Evolutionary conservation across 2,113 vertebrate species (phyloP).

Genomic region (Talpa occidentalis): DNA sequence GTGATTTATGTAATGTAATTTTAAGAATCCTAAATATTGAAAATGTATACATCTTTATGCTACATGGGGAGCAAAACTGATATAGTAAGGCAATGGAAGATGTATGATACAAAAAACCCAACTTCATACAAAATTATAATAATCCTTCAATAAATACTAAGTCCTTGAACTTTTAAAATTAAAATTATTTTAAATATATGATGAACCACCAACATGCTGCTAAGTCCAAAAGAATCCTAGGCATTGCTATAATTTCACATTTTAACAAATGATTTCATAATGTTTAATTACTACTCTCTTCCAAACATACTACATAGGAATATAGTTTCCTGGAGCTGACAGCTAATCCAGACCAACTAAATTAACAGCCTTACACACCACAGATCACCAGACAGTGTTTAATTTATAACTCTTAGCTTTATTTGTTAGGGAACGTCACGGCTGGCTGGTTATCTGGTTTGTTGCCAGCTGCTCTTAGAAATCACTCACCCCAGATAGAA

Average conservation of each 20-base stretch:
- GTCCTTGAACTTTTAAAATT: constrained; percentile 53
- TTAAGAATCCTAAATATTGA: constrained; percentile 55
- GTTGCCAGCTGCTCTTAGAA: constrained; percentile 62
- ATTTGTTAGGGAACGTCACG: constrained; percentile 72
- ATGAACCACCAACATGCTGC: background rate
- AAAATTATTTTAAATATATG: constrained; percentile 45
- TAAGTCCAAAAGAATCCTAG: constrained; percentile 35
- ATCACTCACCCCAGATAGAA: constrained; percentile 68
- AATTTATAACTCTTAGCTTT: constrained; percentile 63
- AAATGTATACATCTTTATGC: constrained; percentile 46
- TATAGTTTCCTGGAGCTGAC: constrained; percentile 55
- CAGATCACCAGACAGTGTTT: constrained; percentile 67
- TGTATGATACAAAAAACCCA: background rate
- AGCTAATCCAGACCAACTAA: constrained; percentile 71
- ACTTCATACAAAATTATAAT: constrained; percentile 52
- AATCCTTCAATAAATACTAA: constrained; percentile 50
- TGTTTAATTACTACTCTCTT: constrained; percentile 53
- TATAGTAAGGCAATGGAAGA: constrained; percentile 46
- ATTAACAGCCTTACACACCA: constrained; percentile 71
- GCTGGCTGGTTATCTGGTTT: constrained; percentile 51
- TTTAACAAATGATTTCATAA: constrained; percentile 38
- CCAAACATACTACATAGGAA: constrained; percentile 21
- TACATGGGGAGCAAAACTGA: constrained; percentile 25
- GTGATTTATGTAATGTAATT: constrained; percentile 23
- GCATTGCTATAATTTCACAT: constrained; percentile 35